Evolutionary conservation across 2,888 invertebrate genomes (phyloP).

Genomic region (Vesta saturnalis): DNA sequence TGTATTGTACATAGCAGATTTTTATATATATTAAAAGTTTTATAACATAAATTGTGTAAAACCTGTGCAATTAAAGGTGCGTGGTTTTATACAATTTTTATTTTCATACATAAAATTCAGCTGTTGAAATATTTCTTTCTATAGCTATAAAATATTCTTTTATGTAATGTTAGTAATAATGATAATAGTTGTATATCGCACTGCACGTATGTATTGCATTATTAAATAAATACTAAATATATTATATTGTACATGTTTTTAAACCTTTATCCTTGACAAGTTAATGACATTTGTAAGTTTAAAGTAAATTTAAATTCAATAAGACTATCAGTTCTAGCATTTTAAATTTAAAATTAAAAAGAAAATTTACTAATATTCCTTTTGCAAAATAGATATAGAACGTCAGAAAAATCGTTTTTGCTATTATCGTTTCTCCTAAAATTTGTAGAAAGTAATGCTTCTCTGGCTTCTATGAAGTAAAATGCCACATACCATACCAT

Average conservation of each 20-base stretch:
- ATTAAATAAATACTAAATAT: conserved; percentile 53
- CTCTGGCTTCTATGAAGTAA: no score
- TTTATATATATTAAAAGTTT: conserved; percentile 50
- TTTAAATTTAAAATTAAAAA: no score
- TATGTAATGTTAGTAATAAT: conserved; percentile 59
- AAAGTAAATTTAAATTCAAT: no score
- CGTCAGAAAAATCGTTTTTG: no score
- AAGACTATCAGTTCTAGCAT: no score
- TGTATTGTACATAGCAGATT: conserved; percentile 51
- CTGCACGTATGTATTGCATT: conserved; percentile 61
- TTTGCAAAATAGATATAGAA: no score
- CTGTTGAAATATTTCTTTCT: conserved; percentile 48
- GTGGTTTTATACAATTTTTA: conserved; percentile 28
- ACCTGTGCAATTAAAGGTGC: not conserved
- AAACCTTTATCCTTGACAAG: not conserved
- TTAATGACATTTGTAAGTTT: no score
- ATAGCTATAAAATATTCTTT: conserved; percentile 55
- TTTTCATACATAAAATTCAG: conserved; percentile 34
- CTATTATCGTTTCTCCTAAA: no score
- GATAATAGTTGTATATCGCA: conserved; percentile 57
- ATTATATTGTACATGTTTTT: conserved; percentile 25
- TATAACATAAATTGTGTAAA: conserved; percentile 41
- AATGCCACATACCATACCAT: no score
- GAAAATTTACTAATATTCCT: no score
- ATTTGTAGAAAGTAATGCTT: no score